Conservation (phyloP, 1,140 invertebrate species). For the Littorina saxatilis region DNA sequence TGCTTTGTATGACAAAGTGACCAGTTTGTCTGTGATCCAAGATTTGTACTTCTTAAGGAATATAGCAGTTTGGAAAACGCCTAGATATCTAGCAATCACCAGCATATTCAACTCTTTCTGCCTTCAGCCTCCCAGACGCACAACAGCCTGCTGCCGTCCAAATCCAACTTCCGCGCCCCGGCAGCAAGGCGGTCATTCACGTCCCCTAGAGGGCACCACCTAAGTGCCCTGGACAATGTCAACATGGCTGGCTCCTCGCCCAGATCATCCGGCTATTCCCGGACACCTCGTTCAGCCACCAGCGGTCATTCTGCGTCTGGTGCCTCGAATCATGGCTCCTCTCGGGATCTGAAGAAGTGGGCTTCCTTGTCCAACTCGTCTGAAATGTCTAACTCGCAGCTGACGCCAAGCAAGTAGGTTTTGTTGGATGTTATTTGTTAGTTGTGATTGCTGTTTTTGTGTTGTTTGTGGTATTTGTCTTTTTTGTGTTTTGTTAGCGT, state of each 20-base stretch:
- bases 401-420: slow-evolving; percentile 50
- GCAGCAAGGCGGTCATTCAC: not conserved
- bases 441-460: too few relatives aligned
- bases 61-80: too few relatives aligned
- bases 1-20: too few relatives aligned
- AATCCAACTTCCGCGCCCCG: slow-evolving; percentile 50
- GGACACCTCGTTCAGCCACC: slow-evolving; percentile 45
- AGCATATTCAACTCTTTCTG: too few relatives aligned
- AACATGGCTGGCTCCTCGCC: slow-evolving; percentile 47
- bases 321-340: not conserved
- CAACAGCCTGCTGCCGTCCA: slow-evolving; percentile 62
- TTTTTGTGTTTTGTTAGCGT: too few relatives aligned
- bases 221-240: slow-evolving; percentile 61
- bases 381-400: slow-evolving; percentile 48
- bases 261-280: slow-evolving; percentile 42
- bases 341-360: slow-evolving; percentile 61
- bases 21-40: too few relatives aligned
- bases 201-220: slow-evolving; percentile 1
- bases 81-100: too few relatives aligned
- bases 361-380: slow-evolving; percentile 61
- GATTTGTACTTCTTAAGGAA: too few relatives aligned
- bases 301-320: not conserved
- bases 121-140: slow-evolving; percentile 35
- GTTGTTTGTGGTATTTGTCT: too few relatives aligned
- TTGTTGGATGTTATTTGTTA: too few relatives aligned